A percentile compares a stretch with the other conserved stretches of the same genome.
These are phyloP conservation scores for Antechinus stuartii DNA, from an alignment of 2,113 vertebrate species.

Conservation along the genomic window DNA sequence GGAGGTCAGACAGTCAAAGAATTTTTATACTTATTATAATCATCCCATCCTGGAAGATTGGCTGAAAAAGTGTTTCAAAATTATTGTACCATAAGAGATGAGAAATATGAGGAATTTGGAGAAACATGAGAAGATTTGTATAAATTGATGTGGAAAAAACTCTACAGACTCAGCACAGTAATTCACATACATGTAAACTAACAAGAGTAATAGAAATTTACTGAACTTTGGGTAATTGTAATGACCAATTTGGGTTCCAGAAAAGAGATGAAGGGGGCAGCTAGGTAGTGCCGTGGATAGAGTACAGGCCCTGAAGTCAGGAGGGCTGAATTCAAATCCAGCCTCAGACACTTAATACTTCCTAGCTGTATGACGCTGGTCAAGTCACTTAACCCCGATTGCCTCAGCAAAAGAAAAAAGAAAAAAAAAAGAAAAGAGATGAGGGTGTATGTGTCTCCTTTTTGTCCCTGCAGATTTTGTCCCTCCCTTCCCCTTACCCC, in stretches of 20 bases:
- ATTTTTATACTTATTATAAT: neutral
- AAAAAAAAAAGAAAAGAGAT: neutral
- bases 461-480: too few relatives aligned
- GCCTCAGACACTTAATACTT: too few relatives aligned
- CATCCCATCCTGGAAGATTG: constrained; percentile 29
- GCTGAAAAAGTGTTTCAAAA: constrained; percentile 23
- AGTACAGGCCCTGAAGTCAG: too few relatives aligned
- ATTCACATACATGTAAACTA: neutral
- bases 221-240: neutral
- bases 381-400: too few relatives aligned
- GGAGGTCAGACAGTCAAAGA: neutral
- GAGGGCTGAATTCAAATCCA: too few relatives aligned
- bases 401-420: too few relatives aligned
- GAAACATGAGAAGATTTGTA: neutral
- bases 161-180: neutral
- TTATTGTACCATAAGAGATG: neutral
- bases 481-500: too few relatives aligned
- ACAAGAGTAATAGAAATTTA: neutral
- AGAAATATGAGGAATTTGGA: neutral
- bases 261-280: neutral
- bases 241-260: neutral
- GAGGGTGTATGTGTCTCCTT: neutral
- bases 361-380: too few relatives aligned
- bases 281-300: too few relatives aligned
- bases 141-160: neutral